Percentiles rank a stretch among this genome's conserved stretches.
Evolutionary conservation across 2,888 invertebrate genomes (phyloP).

Genomic region (Mamestra brassicae): DNA sequence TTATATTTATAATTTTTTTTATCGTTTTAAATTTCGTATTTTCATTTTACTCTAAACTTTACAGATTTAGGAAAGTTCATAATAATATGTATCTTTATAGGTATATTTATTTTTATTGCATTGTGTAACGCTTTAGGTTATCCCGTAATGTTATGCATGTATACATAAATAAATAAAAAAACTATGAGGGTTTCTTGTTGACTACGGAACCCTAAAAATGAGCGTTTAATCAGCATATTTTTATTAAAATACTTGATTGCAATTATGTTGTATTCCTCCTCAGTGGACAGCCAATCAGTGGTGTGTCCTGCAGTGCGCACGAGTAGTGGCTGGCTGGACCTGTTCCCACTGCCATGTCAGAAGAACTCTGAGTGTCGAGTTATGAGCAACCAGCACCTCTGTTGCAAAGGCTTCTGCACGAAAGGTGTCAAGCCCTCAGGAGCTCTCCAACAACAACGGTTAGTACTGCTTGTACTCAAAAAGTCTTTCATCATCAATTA

Average conservation of each 20-base stretch:
- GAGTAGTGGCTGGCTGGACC: slow-evolving; percentile 87
- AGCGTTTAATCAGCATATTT: too few species aligned
- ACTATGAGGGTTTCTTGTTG: too few species aligned
- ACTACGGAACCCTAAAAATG: too few species aligned
- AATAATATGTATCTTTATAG: too few species aligned
- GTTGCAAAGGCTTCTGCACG: slow-evolving; percentile 90
- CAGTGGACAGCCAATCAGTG: slow-evolving; percentile 80
- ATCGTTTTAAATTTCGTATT: too few species aligned
- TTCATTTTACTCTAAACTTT: too few species aligned
- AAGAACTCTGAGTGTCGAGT: slow-evolving; percentile 89
- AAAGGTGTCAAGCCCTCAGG: slow-evolving; percentile 81
- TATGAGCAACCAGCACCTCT: slow-evolving; percentile 89
- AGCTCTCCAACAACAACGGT: slow-evolving; percentile 75
- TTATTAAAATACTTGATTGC: not conserved
- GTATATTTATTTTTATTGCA: too few species aligned
- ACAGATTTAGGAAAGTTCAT: too few species aligned
- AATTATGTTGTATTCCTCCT: slow-evolving; percentile 20
- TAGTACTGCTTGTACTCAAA: slow-evolving; percentile 58
- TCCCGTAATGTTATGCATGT: too few species aligned
- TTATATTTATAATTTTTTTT: too few species aligned
- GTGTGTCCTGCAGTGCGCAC: slow-evolving; percentile 87
- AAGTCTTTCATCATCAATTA: not conserved
- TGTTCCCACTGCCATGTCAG: slow-evolving; percentile 91
- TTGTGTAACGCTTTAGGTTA: too few species aligned
- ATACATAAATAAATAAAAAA: too few species aligned